A percentile compares a stretch with the other conserved stretches of the same genome.
Conservation (phyloP, 1,140 invertebrate genomes). For the Orius insidiosus region DNA sequence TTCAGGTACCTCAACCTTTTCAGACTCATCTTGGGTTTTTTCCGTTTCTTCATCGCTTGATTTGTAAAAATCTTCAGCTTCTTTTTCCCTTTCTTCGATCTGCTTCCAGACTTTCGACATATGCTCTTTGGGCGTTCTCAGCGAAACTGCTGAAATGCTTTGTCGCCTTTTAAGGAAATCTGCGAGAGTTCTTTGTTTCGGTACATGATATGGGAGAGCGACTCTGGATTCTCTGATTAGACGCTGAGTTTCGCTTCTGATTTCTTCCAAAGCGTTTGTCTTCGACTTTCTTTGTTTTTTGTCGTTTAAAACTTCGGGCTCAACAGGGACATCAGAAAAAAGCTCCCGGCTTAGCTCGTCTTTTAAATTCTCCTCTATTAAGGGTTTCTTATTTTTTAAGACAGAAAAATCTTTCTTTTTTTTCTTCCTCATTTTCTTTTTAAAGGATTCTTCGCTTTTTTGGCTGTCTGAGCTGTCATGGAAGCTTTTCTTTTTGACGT, state of each 20-base stretch:
- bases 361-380: no score
- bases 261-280: conserved; percentile 28
- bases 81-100: conserved; percentile 35
- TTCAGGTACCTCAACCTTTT: conserved; percentile 11
- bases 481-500: no score
- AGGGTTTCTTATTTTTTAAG: no score
- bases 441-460: no score
- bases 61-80: conserved; percentile 38
- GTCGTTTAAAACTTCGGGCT: no score
- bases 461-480: no score
- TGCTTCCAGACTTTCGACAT: conserved; percentile 33
- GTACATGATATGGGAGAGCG: conserved; percentile 58
- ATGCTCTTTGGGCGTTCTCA: conserved; percentile 36
- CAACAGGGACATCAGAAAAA: no score
- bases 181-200: conserved; percentile 48
- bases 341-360: no score
- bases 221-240: conserved; percentile 48
- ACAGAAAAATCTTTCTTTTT: no score
- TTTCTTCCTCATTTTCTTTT: no score
- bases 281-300: conserved; percentile 17
- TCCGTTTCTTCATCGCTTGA: conserved; percentile 29
- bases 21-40: conserved; percentile 3
- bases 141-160: conserved; percentile 22
- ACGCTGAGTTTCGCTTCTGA: conserved; percentile 40
- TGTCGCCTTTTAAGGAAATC: conserved; percentile 43